phyloP scores from a whole-genome alignment of 2,113 vertebrate genomes.

The Trachemys scripta region DNA sequence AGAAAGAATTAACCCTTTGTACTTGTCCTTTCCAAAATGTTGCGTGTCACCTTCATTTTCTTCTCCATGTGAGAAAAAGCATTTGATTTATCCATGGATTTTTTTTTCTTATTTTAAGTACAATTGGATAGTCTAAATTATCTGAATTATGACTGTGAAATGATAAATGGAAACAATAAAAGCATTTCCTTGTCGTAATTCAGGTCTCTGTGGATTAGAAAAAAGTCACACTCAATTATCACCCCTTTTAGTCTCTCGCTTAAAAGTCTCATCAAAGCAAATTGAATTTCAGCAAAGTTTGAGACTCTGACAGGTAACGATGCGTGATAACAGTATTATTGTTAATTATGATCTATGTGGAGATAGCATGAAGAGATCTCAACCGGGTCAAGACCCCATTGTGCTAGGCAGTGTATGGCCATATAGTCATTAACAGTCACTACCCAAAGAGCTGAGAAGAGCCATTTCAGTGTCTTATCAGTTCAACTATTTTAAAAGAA shows the following conservation, averaged over 20 bases:
- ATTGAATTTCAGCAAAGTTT: not conserved
- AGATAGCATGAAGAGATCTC: not conserved
- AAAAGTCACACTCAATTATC: not conserved
- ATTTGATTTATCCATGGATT: not conserved
- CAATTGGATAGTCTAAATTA: not conserved
- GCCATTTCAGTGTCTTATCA: not conserved
- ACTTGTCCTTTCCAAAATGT: not conserved
- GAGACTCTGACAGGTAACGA: not conserved
- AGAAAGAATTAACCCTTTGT: not conserved
- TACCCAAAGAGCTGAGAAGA: not conserved
- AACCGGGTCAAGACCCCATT: not conserved
- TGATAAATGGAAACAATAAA: not conserved
- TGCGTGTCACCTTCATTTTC: not conserved
- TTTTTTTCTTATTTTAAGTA: not conserved
- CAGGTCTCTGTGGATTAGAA: not conserved
- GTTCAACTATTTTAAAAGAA: not conserved
- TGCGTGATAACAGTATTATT: not conserved
- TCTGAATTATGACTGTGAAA: not conserved
- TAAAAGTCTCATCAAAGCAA: not conserved
- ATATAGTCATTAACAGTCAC: not conserved
- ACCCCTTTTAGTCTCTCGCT: not conserved
- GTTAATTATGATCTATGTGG: not conserved
- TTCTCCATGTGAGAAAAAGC: not conserved
- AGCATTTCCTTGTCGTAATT: not conserved
- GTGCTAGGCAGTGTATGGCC: fast-evolving